Evolutionary conservation across 2,113 vertebrate species (phyloP).

Genomic region (Barbus barbus): DNA sequence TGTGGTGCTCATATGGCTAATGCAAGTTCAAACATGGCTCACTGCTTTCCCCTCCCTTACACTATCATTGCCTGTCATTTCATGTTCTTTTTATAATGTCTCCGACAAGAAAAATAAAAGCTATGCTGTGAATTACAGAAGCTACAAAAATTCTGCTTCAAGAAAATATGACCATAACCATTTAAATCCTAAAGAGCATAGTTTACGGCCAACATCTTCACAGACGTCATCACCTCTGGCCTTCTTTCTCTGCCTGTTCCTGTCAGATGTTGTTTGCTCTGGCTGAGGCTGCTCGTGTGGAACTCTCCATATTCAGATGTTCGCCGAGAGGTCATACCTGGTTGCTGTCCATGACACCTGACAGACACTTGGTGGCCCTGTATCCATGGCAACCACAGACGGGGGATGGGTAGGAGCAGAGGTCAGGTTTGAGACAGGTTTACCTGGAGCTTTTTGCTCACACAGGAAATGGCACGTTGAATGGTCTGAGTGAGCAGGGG

Average conservation of each 20-base stretch:
- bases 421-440: slow-evolving; percentile 36
- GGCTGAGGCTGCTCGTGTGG: slow-evolving; percentile 28
- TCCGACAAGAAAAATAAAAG: too few relatives aligned
- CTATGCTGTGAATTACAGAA: too few relatives aligned
- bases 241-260: slow-evolving; percentile 34
- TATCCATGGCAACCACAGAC: slow-evolving; percentile 35
- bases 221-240: slow-evolving; percentile 19
- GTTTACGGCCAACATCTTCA: neutral
- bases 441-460: slow-evolving; percentile 19
- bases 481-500: slow-evolving; percentile 11
- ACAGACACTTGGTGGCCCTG: slow-evolving; percentile 47
- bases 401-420: slow-evolving; percentile 23
- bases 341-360: slow-evolving; percentile 50
- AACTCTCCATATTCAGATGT: slow-evolving; percentile 45
- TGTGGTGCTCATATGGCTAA: neutral
- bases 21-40: neutral
- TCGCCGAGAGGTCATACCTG: slow-evolving; percentile 42
- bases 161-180: too few relatives aligned
- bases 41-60: too few relatives aligned
- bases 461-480: slow-evolving; percentile 20
- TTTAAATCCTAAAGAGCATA: neutral
- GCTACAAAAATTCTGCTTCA: too few relatives aligned
- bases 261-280: slow-evolving; percentile 5
- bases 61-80: too few relatives aligned
- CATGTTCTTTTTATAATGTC: too few relatives aligned